A percentile compares a stretch with the other conserved stretches of the same genome.
These are phyloP conservation scores for Cylas formicarius DNA, from an alignment of 1,140 invertebrate genomes.

Conservation along the genomic window DNA sequence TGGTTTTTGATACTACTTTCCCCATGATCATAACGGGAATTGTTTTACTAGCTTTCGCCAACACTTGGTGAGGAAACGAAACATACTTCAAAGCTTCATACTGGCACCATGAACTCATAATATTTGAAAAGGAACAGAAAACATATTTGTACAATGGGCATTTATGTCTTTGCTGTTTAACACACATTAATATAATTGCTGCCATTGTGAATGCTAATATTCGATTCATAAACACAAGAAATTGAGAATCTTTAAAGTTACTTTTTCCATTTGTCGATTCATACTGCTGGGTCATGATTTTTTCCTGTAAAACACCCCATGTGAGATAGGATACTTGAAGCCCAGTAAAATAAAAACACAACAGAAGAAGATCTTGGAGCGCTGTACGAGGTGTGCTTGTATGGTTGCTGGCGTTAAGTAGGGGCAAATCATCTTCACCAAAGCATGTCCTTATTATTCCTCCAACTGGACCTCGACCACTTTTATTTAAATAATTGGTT, in stretches of 20 bases:
- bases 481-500: conserved; percentile 73
- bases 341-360: conserved; percentile 78
- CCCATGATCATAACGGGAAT: conserved; percentile 99
- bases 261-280: conserved; percentile 50
- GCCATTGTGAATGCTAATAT: conserved; percentile 77
- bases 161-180: conserved; percentile 61
- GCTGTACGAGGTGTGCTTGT: conserved; percentile 40
- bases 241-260: conserved; percentile 88
- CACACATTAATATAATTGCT: conserved; percentile 47
- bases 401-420: conserved; percentile 26
- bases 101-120: conserved; percentile 98
- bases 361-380: conserved; percentile 50
- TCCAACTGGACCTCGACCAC: conserved; percentile 57
- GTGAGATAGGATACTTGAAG: conserved; percentile 85
- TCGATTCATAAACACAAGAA: conserved; percentile 91
- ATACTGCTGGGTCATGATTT: conserved; percentile 83
- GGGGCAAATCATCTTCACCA: conserved; percentile 43
- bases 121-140: conserved; percentile 95
- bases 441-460: conserved; percentile 56
- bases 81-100: conserved; percentile 99
- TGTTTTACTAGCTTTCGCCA: conserved; percentile 91
- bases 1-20: conserved; percentile 79
- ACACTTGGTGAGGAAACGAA: conserved; percentile 93
- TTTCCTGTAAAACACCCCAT: conserved; percentile 93
- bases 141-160: conserved; percentile 94